Percentiles rank a stretch among this genome's conserved stretches.
These are phyloP conservation scores for Acanthopagrus latus DNA, from an alignment of 2,797 vertebrate species.

Conservation along the genomic window DNA sequence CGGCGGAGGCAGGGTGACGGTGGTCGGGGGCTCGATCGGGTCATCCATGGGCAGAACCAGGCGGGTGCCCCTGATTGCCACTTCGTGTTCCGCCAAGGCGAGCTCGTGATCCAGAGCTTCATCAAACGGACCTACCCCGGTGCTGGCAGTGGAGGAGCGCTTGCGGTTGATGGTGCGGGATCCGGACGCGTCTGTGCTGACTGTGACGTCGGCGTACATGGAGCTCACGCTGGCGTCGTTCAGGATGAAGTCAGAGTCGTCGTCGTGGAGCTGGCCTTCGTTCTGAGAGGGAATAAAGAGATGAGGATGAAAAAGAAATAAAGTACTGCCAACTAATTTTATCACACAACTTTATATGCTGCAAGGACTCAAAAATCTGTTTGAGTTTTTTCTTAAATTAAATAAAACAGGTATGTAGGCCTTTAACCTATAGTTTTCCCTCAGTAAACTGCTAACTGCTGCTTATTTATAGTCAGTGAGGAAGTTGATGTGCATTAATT, in stretches of 20 bases:
- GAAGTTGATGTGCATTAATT: no score
- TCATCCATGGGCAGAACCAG: slow-evolving; percentile 94
- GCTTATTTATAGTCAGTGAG: no score
- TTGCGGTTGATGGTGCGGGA: slow-evolving; percentile 78
- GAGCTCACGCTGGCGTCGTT: slow-evolving; percentile 91
- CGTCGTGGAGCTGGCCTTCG: slow-evolving; percentile 91
- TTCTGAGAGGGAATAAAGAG: slow-evolving; percentile 80
- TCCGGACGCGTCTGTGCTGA: slow-evolving; percentile 87
- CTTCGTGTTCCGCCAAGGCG: slow-evolving; percentile 88
- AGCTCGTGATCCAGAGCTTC: slow-evolving; percentile 90
- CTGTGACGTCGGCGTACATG: slow-evolving; percentile 92
- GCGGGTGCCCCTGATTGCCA: slow-evolving; percentile 91
- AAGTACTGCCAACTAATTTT: background rate
- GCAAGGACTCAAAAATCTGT: no score
- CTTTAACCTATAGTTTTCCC: no score
- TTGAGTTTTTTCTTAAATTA: no score
- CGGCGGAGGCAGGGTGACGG: slow-evolving; percentile 76
- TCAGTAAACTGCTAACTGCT: no score
- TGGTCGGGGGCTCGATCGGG: slow-evolving; percentile 84
- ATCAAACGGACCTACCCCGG: slow-evolving; percentile 76
- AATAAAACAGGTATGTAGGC: no score
- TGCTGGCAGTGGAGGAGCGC: slow-evolving; percentile 45
- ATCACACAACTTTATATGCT: no score
- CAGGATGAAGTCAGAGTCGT: slow-evolving; percentile 93
- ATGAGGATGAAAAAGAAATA: background rate